Percentiles rank a stretch among this genome's conserved stretches.
Conservation (phyloP, 2,797 vertebrate species). For the Phylloscopus collybita region DNA sequence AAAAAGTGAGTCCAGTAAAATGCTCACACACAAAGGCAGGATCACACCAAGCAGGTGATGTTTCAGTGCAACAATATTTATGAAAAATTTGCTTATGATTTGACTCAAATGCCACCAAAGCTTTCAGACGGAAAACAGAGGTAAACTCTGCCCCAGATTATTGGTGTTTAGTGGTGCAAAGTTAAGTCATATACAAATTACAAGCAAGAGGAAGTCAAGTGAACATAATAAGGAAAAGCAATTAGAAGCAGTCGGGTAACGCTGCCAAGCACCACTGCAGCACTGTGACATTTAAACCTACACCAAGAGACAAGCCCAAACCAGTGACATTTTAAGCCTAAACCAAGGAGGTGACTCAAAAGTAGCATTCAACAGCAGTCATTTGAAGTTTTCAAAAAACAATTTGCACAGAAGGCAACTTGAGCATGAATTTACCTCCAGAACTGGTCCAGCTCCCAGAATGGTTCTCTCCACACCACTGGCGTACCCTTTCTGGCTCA, state of each 20-base stretch:
- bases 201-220: conserved; percentile 31
- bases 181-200: neutral
- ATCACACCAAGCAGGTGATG: neutral
- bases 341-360: neutral
- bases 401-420: neutral
- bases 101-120: neutral
- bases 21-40: neutral
- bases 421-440: conserved; percentile 86
- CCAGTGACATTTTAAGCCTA: neutral
- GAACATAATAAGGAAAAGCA: conserved; percentile 13
- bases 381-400: neutral
- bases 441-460: conserved; percentile 94
- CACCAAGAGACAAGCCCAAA: neutral
- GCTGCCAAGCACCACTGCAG: neutral
- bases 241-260: neutral
- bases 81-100: neutral
- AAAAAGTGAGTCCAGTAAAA: neutral
- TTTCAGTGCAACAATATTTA: neutral
- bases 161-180: neutral
- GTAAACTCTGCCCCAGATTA: neutral
- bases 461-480: conserved; percentile 98
- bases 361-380: neutral
- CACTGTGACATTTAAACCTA: neutral
- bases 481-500: conserved; percentile 98
- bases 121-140: neutral